A percentile compares a stretch with the other conserved stretches of the same genome.
Conservation (phyloP, 2,888 invertebrate genomes). For the Nasonovia ribisnigri region DNA sequence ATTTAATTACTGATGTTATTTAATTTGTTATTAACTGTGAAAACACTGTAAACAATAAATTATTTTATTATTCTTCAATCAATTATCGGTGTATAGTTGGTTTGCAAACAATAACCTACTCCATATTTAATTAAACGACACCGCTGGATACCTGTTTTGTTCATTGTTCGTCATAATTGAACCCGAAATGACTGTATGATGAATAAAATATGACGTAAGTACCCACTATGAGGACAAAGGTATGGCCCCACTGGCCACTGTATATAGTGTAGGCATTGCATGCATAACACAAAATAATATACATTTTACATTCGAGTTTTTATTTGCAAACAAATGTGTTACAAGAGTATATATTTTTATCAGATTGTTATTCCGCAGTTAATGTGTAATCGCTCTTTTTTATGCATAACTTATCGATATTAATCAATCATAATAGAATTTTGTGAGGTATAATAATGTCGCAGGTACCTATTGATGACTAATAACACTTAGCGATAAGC, state of each 20-base stretch:
- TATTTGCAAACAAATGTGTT: neutral
- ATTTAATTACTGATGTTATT: neutral
- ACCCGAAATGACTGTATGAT: neutral
- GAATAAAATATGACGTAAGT: conserved; percentile 5
- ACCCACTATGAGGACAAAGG: neutral
- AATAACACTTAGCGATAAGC: neutral
- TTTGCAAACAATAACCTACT: conserved; percentile 9
- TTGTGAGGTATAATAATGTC: neutral
- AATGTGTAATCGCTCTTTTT: neutral
- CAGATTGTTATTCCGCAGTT: neutral
- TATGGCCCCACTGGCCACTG: neutral
- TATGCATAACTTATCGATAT: neutral
- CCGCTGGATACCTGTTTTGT: neutral
- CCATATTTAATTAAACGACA: conserved; percentile 10
- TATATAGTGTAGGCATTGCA: neutral
- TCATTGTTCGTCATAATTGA: neutral
- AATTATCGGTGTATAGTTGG: neutral
- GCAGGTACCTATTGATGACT: neutral
- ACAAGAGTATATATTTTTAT: neutral
- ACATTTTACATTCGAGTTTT: neutral
- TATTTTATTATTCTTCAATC: neutral
- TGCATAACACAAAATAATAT: neutral
- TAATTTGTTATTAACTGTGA: neutral
- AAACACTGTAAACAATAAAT: neutral
- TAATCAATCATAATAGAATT: neutral